These are phyloP conservation scores for Epistrophe grossulariae DNA, from an alignment of 2,888 invertebrate species.

Conservation along the genomic window DNA sequence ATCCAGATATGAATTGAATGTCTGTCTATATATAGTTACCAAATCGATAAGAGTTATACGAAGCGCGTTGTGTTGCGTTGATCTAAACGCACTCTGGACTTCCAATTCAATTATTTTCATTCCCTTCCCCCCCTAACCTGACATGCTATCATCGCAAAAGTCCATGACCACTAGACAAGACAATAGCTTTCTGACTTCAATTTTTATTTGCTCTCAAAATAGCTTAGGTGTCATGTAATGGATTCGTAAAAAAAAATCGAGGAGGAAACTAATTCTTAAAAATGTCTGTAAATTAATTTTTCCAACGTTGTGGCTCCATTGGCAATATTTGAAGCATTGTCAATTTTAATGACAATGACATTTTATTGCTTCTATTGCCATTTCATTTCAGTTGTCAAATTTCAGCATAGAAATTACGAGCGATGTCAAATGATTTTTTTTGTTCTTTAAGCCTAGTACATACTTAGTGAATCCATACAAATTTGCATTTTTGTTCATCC, in stretches of 20 bases:
- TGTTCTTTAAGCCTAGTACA: too few relatives aligned
- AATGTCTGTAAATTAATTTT: too few relatives aligned
- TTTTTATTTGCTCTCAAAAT: background rate
- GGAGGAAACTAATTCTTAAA: too few relatives aligned
- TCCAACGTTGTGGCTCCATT: too few relatives aligned
- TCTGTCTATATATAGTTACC: background rate
- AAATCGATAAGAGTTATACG: conserved; percentile 20
- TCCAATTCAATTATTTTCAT: conserved; percentile 13
- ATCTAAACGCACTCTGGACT: conserved; percentile 13
- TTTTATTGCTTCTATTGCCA: too few relatives aligned
- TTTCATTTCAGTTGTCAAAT: too few relatives aligned
- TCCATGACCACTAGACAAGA: conserved; percentile 52
- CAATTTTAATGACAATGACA: too few relatives aligned
- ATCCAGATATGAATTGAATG: conserved; percentile 8
- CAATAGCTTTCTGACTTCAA: background rate
- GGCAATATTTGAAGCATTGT: too few relatives aligned
- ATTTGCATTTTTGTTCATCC: too few relatives aligned
- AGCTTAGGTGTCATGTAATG: background rate
- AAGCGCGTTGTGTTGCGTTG: conserved; percentile 9
- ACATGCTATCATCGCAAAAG: conserved; percentile 3
- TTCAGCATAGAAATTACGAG: too few relatives aligned
- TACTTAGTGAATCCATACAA: too few relatives aligned
- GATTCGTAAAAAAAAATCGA: background rate
- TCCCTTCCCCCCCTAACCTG: background rate
- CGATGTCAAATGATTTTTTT: too few relatives aligned